These are phyloP conservation scores for Carcinoscorpius rotundicauda DNA, from an alignment of 1,140 invertebrate genomes.

Conservation along the genomic window DNA sequence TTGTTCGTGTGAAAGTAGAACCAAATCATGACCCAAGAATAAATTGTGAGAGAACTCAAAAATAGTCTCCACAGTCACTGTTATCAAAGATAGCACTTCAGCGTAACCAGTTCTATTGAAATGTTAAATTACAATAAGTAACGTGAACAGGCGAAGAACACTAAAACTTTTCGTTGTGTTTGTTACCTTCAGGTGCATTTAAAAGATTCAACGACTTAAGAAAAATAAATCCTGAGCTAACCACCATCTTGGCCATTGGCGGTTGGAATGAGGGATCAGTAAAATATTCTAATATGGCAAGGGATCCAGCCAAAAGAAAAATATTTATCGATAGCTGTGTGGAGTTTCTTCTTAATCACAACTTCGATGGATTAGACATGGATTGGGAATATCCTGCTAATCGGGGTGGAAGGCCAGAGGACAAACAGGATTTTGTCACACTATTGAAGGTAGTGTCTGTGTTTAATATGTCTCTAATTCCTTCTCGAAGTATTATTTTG, in stretches of 20 bases:
- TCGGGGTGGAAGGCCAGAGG: constrained; percentile 33
- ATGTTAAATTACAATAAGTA: too few species aligned
- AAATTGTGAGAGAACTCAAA: too few species aligned
- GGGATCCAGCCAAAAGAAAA: constrained; percentile 46
- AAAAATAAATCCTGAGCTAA: constrained; percentile 53
- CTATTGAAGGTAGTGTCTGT: constrained; percentile 36
- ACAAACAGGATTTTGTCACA: constrained; percentile 37
- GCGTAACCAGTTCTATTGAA: too few species aligned
- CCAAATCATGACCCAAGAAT: too few species aligned
- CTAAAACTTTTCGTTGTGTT: too few species aligned
- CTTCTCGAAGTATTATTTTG: too few species aligned
- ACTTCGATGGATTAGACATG: constrained; percentile 49
- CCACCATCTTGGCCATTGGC: constrained; percentile 63
- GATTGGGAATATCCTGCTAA: constrained; percentile 45
- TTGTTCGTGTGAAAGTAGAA: too few species aligned
- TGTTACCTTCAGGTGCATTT: constrained; percentile 43
- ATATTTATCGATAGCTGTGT: constrained; percentile 62
- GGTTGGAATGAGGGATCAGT: constrained; percentile 61
- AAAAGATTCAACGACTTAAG: constrained; percentile 52
- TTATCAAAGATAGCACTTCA: too few species aligned
- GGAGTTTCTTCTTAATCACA: constrained; percentile 40
- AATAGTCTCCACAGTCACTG: too few species aligned
- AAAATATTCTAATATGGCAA: constrained; percentile 49
- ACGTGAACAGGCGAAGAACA: too few species aligned
- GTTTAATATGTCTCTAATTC: too few species aligned